Percentiles rank a stretch among this genome's conserved stretches.
Evolutionary conservation across 2,797 vertebrate species (phyloP).

Genomic region (Alouatta caraya): DNA sequence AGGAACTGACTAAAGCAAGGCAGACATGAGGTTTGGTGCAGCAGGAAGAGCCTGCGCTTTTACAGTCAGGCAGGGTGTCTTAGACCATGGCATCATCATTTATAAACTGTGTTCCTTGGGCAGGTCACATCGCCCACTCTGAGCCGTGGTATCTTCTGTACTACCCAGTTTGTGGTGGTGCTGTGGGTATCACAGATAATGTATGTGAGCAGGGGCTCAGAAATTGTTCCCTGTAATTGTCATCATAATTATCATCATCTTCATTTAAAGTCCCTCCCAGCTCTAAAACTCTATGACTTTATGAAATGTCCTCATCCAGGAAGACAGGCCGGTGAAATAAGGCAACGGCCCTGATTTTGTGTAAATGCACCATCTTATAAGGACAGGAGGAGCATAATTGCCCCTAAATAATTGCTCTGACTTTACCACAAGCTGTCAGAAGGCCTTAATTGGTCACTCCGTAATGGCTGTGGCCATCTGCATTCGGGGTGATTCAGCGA

Average conservation of each 20-base stretch:
- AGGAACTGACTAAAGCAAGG: not conserved
- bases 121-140: not conserved
- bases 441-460: conserved; percentile 47
- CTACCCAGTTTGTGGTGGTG: not conserved
- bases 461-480: conserved; percentile 32
- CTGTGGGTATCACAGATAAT: not conserved
- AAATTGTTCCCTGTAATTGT: not conserved
- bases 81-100: not conserved
- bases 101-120: not conserved
- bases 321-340: not conserved
- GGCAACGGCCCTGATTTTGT: conserved; percentile 1
- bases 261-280: not conserved
- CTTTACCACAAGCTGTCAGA: conserved; percentile 52
- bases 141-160: not conserved
- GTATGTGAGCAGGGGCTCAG: not conserved
- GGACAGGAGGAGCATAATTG: conserved; percentile 43
- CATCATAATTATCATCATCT: not conserved
- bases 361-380: conserved; percentile 12
- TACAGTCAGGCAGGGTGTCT: not conserved
- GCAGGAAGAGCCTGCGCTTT: not conserved
- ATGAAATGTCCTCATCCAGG: not conserved
- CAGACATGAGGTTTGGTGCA: not conserved
- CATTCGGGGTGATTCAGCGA: not conserved
- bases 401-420: conserved; percentile 48
- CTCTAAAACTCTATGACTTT: not conserved